Conservation (phyloP, 2,888 invertebrate species). For the Creontiades dilutus region DNA sequence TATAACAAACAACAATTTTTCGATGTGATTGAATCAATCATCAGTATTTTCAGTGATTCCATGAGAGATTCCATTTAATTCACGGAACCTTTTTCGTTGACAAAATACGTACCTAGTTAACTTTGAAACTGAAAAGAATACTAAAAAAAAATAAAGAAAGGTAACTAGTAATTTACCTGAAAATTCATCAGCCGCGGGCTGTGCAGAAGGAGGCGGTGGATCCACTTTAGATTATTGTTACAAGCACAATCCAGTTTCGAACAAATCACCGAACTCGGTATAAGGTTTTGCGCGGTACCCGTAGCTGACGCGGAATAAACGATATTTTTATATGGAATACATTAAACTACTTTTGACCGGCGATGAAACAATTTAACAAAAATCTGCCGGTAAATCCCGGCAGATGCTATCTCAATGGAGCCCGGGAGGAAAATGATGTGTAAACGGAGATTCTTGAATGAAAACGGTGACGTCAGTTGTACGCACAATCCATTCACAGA, state of each 20-base stretch:
- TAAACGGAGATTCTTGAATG: constrained; percentile 58
- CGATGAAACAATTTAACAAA: not conserved
- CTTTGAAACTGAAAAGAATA: too few species aligned
- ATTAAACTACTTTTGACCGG: not conserved
- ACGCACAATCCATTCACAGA: constrained; percentile 67
- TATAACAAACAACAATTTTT: too few species aligned
- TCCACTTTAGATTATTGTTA: constrained; percentile 39
- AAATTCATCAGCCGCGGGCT: constrained; percentile 46
- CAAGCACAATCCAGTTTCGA: constrained; percentile 3
- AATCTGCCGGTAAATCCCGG: not conserved
- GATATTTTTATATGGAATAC: not conserved
- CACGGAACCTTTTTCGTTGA: too few species aligned
- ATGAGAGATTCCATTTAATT: too few species aligned
- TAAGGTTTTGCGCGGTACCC: not conserved
- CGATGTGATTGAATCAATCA: too few species aligned
- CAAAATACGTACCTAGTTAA: too few species aligned
- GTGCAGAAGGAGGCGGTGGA: constrained; percentile 58
- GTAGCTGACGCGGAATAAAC: not conserved
- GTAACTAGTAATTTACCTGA: not conserved
- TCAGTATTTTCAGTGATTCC: too few species aligned
- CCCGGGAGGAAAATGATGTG: constrained; percentile 59
- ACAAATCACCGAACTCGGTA: not conserved
- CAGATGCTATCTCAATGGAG: constrained; percentile 54
- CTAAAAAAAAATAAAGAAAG: not conserved
- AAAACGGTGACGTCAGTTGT: constrained; percentile 62